Base-by-base conservation (phyloP, 2,113 vertebrate species). In the Thryonomys swinderianus region DNA sequence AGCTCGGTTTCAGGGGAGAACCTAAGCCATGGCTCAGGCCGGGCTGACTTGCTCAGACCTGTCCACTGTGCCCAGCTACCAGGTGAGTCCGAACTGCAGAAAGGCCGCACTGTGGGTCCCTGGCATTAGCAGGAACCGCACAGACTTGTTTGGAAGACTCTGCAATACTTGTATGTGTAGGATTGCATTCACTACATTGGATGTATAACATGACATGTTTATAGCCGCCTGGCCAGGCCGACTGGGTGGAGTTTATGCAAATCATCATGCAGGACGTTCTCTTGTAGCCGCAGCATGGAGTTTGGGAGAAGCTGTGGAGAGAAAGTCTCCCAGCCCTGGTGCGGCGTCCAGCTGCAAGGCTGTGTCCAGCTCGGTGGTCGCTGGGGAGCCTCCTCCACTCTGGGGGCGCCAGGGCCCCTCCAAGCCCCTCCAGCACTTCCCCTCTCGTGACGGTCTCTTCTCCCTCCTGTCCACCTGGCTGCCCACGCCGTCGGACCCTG, bases 1-100 rank as follows among this genome's bases (percentile, higher is more conserved):
- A 91, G 57, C 73, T 87, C 84, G 57, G 87, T 95, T 97, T 62
- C 53, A 57, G 84, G 82, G 57, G 64, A 86, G 97, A 97, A 95
- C 23, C 73, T 40, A 93, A 85, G 91, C 71, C 93, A 34, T 42
- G 88, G 59, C 34, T 67, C 89, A 66, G 23, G 82, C n/a, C 66
- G 93, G 34, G 57, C 62, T 3, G 48, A 90, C 71, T 59, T 96
- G 69, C 62, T 66, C 66, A 2, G 95, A 90, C 20, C 55, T 17
- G 30, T 69, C 55, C 82, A 89, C 0, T 61, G 42, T 62, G 74
- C 1, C 37, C 27, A 10, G 61, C 4, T 32, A 95, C 25, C 9
- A 82, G 93, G 14, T n/a, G 91, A 95, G 93, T 73, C 59, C 61
- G 73, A 40, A 62, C 74, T 3, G 40, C 7, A 42, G 11, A 74